Evolutionary conservation across 1,140 invertebrate species (phyloP), one percentile per base, ranked within the genome.

Genomic region (Zelostemma sp.): DNA sequence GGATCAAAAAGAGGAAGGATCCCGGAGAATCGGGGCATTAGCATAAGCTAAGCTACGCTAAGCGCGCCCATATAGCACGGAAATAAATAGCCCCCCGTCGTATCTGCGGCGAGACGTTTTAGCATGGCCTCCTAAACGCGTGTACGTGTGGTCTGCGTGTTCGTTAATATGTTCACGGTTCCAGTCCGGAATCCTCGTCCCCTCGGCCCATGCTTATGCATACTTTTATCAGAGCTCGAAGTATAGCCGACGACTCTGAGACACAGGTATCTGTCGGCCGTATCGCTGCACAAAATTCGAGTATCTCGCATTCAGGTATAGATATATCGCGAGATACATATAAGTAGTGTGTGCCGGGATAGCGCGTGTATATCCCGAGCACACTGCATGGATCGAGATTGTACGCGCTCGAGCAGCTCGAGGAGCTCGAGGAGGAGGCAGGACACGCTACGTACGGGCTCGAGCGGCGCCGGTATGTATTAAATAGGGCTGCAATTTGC

Each of bases 31-130:
- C 74, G 79, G 77, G 73, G 71, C 78, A 82, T 80, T 80, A 80
- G 78, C 78, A 80, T 78, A 81, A 81, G 79, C 75, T 76, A 76
- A 78, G 73, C 74, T 68, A 62, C 66, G 69, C 73, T 78, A 78
- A 79, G 78, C 78, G 75, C 69, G 72, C 47, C 75, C 78, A 80
- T 80, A 79, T 78, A 80, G 78, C 79, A 80, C 77, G 76, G 66
- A 79, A 81, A 81, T 80, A 81, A 80, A 81, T 81, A 80, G 79
- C 75, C 73, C 71, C 51, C 75, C 73, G 67, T 74, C 66, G 74
- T 76, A 78, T 79, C 74, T 79, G 68, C 62, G 62, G 55, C 73
- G 73, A 73, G 70, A 73, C 69, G 73, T 74, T 77, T 77, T 79
- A 76, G 73, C 75, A 75, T 73, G 73, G 75, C 56, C 68, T 53